Evolutionary conservation across 2,113 vertebrate genomes (phyloP).

Genomic region (Sprattus sprattus): DNA sequence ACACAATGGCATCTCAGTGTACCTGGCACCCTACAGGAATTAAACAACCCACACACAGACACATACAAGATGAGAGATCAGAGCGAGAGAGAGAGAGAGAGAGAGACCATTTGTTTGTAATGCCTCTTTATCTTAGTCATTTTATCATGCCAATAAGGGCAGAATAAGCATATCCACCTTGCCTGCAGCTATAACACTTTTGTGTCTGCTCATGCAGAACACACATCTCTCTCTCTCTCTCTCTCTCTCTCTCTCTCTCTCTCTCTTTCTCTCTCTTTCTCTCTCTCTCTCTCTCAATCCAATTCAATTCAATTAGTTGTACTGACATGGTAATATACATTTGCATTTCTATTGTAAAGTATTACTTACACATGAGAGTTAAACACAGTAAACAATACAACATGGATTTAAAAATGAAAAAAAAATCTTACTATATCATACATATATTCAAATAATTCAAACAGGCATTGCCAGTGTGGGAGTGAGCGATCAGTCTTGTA

Average conservation of each 20-base stretch:
- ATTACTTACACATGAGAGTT: no score
- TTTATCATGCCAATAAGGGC: not conserved
- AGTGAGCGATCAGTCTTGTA: not conserved
- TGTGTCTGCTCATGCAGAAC: not conserved
- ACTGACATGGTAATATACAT: not conserved
- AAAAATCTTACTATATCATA: not conserved
- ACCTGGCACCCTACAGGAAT: not conserved
- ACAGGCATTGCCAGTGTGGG: not conserved
- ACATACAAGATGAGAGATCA: not conserved
- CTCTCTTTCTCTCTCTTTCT: not conserved
- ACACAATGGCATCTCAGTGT: not conserved
- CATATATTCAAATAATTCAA: not conserved
- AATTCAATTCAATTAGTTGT: not conserved
- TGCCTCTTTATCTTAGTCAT: not conserved
- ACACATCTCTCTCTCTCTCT: not conserved
- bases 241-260: not conserved
- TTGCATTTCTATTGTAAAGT: not conserved
- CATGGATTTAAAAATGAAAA: not conserved
- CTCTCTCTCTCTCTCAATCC: not conserved
- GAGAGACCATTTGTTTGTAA: not conserved
- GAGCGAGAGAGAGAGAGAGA: no score
- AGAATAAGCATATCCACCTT: not conserved
- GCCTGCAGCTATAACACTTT: not conserved
- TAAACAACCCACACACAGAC: not conserved
- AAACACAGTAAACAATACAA: not conserved